Evolutionary conservation across 53 echinoderm and acorn worm genomes (phyloP).

Genomic region (Antedon mediterranea): DNA sequence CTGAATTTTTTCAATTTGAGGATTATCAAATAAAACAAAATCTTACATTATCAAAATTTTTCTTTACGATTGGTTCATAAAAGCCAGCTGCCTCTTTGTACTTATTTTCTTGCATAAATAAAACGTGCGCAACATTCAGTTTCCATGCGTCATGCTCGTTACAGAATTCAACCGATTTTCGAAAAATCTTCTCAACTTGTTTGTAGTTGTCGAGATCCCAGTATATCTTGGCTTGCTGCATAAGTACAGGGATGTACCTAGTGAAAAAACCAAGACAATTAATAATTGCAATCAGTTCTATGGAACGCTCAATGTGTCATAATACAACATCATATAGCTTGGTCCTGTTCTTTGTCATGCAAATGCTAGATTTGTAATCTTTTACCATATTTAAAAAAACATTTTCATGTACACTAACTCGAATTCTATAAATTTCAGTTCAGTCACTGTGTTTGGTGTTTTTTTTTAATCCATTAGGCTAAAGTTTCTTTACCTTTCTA

Average conservation of each 20-base stretch:
- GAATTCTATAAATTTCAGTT: no score
- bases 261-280: no score
- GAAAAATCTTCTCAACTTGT: constrained; percentile 98
- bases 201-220: constrained; percentile 93
- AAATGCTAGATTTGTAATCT: no score
- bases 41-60: constrained; percentile 97
- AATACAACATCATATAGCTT: no score
- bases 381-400: no score
- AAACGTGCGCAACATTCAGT: constrained; percentile 92
- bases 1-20: no score
- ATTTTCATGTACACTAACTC: no score
- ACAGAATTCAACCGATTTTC: constrained; percentile 99
- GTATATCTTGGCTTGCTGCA: constrained; percentile 98
- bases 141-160: constrained; percentile 98
- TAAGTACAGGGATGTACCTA: constrained; percentile 90
- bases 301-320: no score
- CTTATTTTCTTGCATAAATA: constrained; percentile 98
- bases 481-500: constrained; percentile 53
- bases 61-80: constrained; percentile 98
- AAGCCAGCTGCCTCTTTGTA: constrained; percentile 98
- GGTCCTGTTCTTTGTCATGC: no score
- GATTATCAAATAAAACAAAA: neutral
- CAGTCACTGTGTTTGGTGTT: no score
- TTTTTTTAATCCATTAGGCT: neutral
- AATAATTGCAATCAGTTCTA: no score